Evolutionary conservation across 2,113 vertebrate genomes (phyloP), one percentile per base, ranked within the genome.

Genomic region (Sorex araneus): DNA sequence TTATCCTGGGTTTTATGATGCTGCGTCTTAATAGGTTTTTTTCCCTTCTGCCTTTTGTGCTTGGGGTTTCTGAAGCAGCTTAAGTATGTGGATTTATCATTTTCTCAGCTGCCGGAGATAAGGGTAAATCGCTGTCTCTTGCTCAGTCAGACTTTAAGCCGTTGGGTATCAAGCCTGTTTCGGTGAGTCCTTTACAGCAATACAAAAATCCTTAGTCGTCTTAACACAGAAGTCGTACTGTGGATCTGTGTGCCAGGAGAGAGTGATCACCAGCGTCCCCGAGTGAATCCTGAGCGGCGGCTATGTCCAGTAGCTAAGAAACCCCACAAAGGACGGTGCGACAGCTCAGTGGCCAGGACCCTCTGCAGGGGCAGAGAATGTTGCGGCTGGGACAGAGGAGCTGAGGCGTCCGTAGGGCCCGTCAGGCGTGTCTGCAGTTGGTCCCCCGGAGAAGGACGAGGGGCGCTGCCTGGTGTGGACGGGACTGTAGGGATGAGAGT

Each of bases 251-350:
- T 84, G 36, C 28, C 54, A 79, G 66, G 63, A 84, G 28, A 76
- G 50, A 70, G 40, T 36, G 30, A 84, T 69, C 66, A 70, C 40
- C 36, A 69, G 83, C 69, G 32, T 18, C 40, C 28, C 25, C 16
- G 7, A 82, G 50, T 63, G 69, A 94, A 94, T 74, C 64, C 36
- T 63, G 87, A 84, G 19, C 40, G 87, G 94, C 90, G 84, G 34
- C 36, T 88, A 70, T 85, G 3, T 75, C 43, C 6, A 2, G 28
- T 57, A 18, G 71, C 50, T 88, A 69, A 85, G 82, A 64, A 74
- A 81, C 74, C 66, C 27, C 18, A 13, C 57, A 60, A 54, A 76
- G 21, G 36, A 81, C 4, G 9, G 13, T 70, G 23, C 45, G 47
- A 30, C 10, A 3, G 19, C 43, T 40, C 64, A 69, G 8, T 30